phyloP scores from a whole-genome alignment of 2,888 invertebrate genomes.

The Latrodectus elegans region DNA sequence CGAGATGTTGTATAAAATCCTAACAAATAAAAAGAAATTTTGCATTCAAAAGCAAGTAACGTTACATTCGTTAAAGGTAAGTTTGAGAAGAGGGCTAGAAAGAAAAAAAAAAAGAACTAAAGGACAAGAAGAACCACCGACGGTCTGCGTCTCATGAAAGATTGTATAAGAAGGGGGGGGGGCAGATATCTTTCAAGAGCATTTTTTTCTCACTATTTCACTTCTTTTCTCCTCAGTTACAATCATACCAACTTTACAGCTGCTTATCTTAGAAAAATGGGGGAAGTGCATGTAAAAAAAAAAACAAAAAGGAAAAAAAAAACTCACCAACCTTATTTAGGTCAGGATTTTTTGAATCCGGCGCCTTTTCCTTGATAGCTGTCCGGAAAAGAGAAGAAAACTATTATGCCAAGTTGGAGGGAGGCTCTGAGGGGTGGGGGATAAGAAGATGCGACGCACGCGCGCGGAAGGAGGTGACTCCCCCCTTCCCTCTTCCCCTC shows the following conservation, averaged over 20 bases:
- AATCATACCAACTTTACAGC: neutral
- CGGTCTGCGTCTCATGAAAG: too few relatives aligned
- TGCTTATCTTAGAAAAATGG: neutral
- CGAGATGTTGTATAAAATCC: neutral
- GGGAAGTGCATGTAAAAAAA: neutral
- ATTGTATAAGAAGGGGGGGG: neutral
- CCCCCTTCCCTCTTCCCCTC: neutral
- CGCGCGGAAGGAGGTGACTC: slow-evolving; percentile 12
- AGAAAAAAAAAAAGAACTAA: too few relatives aligned
- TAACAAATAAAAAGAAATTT: neutral
- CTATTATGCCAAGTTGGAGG: neutral
- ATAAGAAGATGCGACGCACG: neutral
- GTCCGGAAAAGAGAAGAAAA: neutral
- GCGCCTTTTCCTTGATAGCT: neutral
- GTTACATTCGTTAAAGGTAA: neutral
- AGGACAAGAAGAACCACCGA: too few relatives aligned
- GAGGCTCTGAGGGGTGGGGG: neutral
- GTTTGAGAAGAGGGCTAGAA: too few relatives aligned
- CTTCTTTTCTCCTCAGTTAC: too few relatives aligned
- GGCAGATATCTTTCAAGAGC: neutral
- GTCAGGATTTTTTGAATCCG: slow-evolving; percentile 1
- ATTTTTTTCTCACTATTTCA: neutral
- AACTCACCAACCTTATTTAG: neutral
- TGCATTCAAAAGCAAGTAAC: neutral
- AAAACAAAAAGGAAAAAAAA: neutral